phyloP scores from a whole-genome alignment of 2,797 vertebrate species.

The Gymnopithys bicolor region DNA sequence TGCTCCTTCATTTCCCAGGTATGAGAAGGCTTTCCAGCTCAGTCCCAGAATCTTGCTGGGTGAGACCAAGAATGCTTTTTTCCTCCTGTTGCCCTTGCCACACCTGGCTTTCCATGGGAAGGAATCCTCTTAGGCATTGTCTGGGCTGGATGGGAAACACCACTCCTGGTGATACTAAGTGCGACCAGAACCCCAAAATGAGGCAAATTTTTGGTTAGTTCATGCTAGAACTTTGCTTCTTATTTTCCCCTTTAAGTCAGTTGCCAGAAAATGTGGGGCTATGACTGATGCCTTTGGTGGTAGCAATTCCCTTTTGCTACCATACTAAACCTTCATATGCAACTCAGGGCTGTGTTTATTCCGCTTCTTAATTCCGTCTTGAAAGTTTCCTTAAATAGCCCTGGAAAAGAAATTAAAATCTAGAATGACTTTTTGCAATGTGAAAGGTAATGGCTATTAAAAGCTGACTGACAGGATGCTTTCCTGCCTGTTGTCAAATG shows the following conservation, averaged over 20 bases:
- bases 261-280: accelerated
- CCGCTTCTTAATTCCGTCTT: neutral
- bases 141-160: accelerated
- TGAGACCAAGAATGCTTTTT: neutral
- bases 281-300: neutral
- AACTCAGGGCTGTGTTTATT: neutral
- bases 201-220: neutral
- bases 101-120: neutral
- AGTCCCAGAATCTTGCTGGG: neutral
- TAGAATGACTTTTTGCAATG: neutral
- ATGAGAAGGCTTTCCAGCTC: neutral
- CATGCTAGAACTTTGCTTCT: neutral
- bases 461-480: constrained; percentile 14
- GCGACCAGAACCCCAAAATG: neutral
- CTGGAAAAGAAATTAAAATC: constrained; percentile 33
- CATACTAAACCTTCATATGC: neutral
- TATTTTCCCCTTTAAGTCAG: neutral
- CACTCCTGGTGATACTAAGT: neutral
- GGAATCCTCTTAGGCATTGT: neutral
- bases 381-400: constrained; percentile 15
- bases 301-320: neutral
- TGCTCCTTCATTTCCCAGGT: neutral
- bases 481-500: constrained; percentile 44
- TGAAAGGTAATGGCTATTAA: neutral
- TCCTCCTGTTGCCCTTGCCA: neutral